These are phyloP conservation scores for Eristalinus sepulchralis DNA, from an alignment of 2,888 invertebrate species.

Conservation along the genomic window DNA sequence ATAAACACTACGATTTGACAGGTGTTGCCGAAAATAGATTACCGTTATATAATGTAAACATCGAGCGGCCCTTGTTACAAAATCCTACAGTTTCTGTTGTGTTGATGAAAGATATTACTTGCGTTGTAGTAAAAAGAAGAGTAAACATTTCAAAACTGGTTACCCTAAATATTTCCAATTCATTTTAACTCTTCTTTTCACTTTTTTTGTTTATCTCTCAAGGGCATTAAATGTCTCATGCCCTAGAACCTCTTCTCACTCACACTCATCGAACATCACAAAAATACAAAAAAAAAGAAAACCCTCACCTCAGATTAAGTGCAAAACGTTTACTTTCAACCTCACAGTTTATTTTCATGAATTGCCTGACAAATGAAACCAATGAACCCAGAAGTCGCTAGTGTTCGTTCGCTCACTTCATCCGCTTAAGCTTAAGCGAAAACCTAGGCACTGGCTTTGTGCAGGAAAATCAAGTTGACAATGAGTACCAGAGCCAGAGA, in stretches of 20 bases:
- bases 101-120: no score
- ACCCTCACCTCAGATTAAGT: background rate
- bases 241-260: background rate
- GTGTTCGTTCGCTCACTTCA: background rate
- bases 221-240: background rate
- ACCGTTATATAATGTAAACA: no score
- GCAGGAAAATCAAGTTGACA: constrained; percentile 47
- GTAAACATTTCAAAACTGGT: no score
- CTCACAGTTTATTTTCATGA: background rate
- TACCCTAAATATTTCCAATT: no score
- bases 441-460: background rate
- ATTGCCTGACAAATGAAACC: constrained; percentile 8
- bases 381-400: constrained; percentile 28
- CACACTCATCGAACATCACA: background rate
- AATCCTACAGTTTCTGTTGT: no score
- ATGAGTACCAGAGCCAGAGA: constrained; percentile 34
- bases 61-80: no score
- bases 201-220: background rate
- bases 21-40: no score
- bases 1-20: no score
- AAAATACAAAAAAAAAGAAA: background rate
- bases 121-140: no score
- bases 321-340: background rate
- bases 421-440: background rate
- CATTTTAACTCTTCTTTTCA: no score